These are phyloP conservation scores for Leptoclinus maculatus DNA, from an alignment of 2,797 vertebrate species.

Conservation along the genomic window DNA sequence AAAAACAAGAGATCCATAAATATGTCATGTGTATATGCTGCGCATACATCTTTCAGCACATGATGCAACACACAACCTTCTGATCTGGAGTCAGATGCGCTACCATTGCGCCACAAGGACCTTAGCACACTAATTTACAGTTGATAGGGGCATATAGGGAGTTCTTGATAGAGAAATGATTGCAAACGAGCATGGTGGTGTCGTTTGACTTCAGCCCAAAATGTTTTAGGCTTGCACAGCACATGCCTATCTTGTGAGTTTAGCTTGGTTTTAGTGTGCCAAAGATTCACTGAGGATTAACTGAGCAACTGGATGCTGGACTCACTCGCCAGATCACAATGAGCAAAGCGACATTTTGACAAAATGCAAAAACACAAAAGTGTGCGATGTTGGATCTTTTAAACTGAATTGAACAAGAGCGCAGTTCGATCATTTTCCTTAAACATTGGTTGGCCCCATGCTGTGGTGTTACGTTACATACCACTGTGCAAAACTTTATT, in stretches of 20 bases:
- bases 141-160: neutral
- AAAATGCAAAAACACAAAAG: no score
- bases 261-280: neutral
- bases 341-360: no score
- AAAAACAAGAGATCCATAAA: constrained; percentile 15
- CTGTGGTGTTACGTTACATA: no score
- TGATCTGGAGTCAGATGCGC: neutral
- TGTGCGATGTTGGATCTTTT: no score
- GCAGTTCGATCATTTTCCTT: no score
- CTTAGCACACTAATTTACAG: neutral
- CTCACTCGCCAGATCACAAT: no score
- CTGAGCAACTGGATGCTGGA: no score
- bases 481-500: no score
- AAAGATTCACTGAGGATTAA: neutral
- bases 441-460: no score
- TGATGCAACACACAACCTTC: neutral
- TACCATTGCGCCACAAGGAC: neutral
- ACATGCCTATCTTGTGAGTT: neutral
- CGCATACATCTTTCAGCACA: neutral
- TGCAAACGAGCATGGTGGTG: neutral
- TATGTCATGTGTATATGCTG: neutral
- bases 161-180: neutral
- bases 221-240: neutral
- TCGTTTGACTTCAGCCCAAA: neutral
- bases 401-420: no score